Conservation (phyloP, 2,888 invertebrate genomes). For the Drosophila imparisetae region DNA sequence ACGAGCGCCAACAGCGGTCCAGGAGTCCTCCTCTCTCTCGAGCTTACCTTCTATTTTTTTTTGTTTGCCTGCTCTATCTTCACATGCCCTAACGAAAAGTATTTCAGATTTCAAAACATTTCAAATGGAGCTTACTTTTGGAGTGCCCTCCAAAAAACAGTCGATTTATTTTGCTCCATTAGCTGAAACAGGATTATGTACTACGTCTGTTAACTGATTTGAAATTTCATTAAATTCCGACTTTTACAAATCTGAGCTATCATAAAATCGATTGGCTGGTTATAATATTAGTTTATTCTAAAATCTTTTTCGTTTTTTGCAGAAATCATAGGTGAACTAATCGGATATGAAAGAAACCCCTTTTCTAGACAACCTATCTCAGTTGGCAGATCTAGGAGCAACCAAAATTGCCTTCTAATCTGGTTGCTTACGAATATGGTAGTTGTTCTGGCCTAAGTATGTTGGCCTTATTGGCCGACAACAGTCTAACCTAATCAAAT, state of each 20-base stretch:
- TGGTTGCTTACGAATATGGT: neutral
- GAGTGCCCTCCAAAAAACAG: neutral
- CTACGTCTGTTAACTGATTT: neutral
- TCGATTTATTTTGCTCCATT: neutral
- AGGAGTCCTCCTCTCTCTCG: conserved; percentile 39
- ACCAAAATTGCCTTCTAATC: neutral
- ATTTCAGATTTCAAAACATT: neutral
- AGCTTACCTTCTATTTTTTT: conserved; percentile 20
- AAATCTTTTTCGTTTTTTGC: neutral
- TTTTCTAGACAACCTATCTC: neutral
- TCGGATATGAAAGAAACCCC: neutral
- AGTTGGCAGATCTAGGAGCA: rapidly evolving
- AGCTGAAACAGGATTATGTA: neutral
- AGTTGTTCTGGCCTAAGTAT: neutral
- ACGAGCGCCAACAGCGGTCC: conserved; percentile 31
- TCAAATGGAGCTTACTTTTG: neutral
- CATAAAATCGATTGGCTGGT: neutral
- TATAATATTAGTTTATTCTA: neutral
- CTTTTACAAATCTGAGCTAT: neutral
- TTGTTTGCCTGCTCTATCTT: neutral
- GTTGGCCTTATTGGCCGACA: neutral
- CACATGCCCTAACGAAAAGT: conserved; percentile 9
- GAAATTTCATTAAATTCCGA: neutral
- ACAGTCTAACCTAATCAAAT: neutral
- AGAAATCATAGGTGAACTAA: neutral